Percentiles rank a stretch among this genome's conserved stretches.
These are phyloP conservation scores for Drosophila mayaguana DNA, from an alignment of 2,888 invertebrate species.

Conservation along the genomic window DNA sequence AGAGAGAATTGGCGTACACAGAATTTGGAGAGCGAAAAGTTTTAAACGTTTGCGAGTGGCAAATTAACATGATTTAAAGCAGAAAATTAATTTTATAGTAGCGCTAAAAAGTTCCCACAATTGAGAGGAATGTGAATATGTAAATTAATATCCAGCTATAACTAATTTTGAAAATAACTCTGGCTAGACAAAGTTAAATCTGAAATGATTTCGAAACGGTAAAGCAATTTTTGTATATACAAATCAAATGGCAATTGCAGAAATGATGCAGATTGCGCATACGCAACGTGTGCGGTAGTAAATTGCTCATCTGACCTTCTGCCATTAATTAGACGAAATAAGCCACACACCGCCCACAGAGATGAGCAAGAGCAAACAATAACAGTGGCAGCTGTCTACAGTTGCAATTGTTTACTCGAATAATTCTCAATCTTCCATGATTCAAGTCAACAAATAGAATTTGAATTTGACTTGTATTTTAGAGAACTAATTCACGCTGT, in stretches of 20 bases:
- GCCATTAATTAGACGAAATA: conserved; percentile 42
- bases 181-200: not conserved
- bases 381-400: conserved; percentile 44
- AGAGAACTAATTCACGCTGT: conserved; percentile 13
- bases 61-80: conserved; percentile 12
- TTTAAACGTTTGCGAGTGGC: not conserved
- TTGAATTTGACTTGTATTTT: conserved; percentile 7
- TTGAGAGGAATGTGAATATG: not conserved
- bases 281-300: conserved; percentile 33
- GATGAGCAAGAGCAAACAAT: conserved; percentile 12
- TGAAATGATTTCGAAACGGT: not conserved
- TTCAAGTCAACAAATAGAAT: conserved; percentile 38
- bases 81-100: not conserved
- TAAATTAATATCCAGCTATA: not conserved
- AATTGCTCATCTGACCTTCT: conserved; percentile 21
- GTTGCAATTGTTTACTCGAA: conserved; percentile 53
- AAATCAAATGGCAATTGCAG: conserved; percentile 26
- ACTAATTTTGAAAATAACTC: not conserved
- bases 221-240: not conserved
- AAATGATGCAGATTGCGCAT: conserved; percentile 37
- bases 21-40: not conserved
- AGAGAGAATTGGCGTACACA: not conserved
- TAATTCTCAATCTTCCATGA: conserved; percentile 63
- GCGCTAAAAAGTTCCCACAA: not conserved
- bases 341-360: conserved; percentile 19